These are phyloP conservation scores for Candoia aspera DNA, from an alignment of 2,113 vertebrate genomes.

Conservation along the genomic window DNA sequence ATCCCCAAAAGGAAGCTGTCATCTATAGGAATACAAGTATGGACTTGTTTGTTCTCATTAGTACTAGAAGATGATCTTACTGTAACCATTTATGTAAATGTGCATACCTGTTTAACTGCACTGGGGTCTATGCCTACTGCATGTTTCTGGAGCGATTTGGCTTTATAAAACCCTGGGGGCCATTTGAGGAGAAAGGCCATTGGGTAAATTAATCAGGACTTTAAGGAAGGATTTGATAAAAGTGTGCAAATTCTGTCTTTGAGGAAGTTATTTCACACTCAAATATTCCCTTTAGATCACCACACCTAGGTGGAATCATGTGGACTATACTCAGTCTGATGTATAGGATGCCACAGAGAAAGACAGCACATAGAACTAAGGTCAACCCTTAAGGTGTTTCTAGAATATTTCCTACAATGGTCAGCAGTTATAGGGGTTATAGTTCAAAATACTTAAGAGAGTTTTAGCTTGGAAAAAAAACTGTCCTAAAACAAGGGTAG, in stretches of 20 bases:
- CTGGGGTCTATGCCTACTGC: conserved; percentile 49
- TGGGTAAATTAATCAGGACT: not conserved
- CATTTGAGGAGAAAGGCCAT: not conserved
- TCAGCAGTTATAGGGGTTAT: not conserved
- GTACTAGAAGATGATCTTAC: conserved; percentile 53
- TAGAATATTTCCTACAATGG: not conserved
- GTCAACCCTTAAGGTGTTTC: not conserved
- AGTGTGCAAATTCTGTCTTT: not conserved
- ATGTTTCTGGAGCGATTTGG: not conserved
- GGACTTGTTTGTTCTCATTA: conserved; percentile 65
- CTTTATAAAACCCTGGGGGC: conserved; percentile 1
- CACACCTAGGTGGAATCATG: not conserved
- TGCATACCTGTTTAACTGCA: conserved; percentile 66
- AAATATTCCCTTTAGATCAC: not conserved
- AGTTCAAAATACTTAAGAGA: not conserved
- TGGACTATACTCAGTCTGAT: too few species aligned
- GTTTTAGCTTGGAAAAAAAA: not conserved
- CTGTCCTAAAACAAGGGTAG: not conserved
- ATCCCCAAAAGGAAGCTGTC: conserved; percentile 94
- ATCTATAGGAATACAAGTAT: conserved; percentile 98
- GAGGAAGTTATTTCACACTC: not conserved
- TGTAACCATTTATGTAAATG: conserved; percentile 5
- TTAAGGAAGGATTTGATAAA: not conserved
- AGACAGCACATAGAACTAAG: not conserved
- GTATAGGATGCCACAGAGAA: not conserved